Evolutionary conservation across 2,888 invertebrate genomes (phyloP), one percentile per base, ranked within the genome.

Genomic region (Pteria penguin): DNA sequence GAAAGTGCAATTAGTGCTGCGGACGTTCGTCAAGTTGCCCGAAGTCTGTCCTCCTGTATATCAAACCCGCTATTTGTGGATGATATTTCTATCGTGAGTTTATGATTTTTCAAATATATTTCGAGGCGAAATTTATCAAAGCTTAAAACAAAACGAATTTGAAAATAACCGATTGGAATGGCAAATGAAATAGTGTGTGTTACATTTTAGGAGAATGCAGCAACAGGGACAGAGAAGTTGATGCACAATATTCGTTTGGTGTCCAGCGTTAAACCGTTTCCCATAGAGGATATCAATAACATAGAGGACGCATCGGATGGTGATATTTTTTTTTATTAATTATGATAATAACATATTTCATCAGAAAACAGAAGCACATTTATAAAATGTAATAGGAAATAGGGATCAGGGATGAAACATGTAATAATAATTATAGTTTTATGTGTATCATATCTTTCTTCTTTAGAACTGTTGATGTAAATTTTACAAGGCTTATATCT

Each of bases 281-380:
- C 76, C 0, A 68, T 76, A 45, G 72, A 72, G 45, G 76, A 76
- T 4, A 31, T 45, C 18, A 31, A 54, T 32, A 76, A 72, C 31
- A 72, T 76, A n/a, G 24, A 57, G 24, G 62, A 62, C 8, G 55
- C 72, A 11, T 55, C 72, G 24, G 62, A 54, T 22, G 72, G 75
- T 71, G 33, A 36, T n/a, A n/a, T n/a, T n/a, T n/a, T n/a, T n/a
- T n/a, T n/a, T n/a, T n/a, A n/a, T n/a, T n/a, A n/a, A n/a, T n/a
- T n/a, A n/a, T n/a, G n/a, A n/a, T n/a, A n/a, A n/a, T n/a, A n/a
- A n/a, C n/a, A n/a, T n/a, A n/a, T n/a, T n/a, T n/a, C n/a, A n/a
- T n/a, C n/a, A n/a, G n/a, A n/a, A n/a, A n/a, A n/a, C n/a, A n/a
- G n/a, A n/a, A n/a, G n/a, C n/a, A n/a, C n/a, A n/a, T n/a, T n/a